Evolutionary conservation across 1,140 invertebrate genomes (phyloP).

Genomic region (Leguminivora glycinivorella): DNA sequence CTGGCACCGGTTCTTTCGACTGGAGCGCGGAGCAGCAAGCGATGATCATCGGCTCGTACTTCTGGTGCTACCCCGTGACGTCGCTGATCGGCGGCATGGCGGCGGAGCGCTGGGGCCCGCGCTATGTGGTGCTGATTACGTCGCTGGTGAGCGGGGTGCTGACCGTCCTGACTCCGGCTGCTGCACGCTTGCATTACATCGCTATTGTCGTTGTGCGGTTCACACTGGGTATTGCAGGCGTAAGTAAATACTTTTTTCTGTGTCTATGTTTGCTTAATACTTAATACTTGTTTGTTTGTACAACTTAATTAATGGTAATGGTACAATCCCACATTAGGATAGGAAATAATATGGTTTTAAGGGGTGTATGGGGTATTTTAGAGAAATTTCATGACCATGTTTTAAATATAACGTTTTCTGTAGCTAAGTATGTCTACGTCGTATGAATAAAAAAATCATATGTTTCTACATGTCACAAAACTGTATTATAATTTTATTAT

Average conservation of each 20-base stretch:
- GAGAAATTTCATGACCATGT: no score
- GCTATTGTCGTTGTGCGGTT: slow-evolving; percentile 83
- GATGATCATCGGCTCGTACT: slow-evolving; percentile 83
- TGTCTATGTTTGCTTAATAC: not conserved
- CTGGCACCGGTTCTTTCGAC: slow-evolving; percentile 64
- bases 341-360: no score
- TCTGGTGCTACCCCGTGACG: slow-evolving; percentile 82
- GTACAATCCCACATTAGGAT: no score
- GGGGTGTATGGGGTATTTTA: no score
- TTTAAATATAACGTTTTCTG: no score
- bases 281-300: no score
- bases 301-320: no score
- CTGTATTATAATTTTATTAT: slow-evolving; percentile 27
- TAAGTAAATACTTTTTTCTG: slow-evolving; percentile 64
- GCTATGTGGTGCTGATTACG: slow-evolving; percentile 84
- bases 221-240: slow-evolving; percentile 83
- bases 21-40: slow-evolving; percentile 83
- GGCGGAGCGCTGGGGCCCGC: slow-evolving; percentile 86
- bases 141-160: slow-evolving; percentile 83
- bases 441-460: no score
- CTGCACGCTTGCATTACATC: slow-evolving; percentile 81
- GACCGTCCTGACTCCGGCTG: slow-evolving; percentile 84
- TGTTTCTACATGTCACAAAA: not conserved
- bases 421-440: no score
- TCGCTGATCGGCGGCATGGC: slow-evolving; percentile 84